Base-by-base conservation (phyloP, 2,113 vertebrate species). In the Anguilla rostrata region DNA sequence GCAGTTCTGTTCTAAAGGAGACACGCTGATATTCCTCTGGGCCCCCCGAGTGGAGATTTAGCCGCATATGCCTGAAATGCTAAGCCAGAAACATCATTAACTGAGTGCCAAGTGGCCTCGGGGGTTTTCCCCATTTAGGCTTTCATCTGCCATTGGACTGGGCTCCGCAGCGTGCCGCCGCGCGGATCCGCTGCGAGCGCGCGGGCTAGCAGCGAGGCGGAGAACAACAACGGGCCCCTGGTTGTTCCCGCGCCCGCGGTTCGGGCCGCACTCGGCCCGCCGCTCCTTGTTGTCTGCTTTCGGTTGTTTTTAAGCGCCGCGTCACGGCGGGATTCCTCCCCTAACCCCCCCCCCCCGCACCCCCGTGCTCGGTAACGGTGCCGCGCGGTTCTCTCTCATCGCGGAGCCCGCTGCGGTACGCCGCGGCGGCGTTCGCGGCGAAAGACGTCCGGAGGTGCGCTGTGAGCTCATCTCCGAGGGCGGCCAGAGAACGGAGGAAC, bases 121-220 rank as follows among this genome's bases (percentile, higher is more conserved):
- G 89, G 90, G 89, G 90, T 87, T 90, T 90, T 90, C 83, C 85
- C 89, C 88, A 87, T 90, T 92, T 92, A 92, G 90, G 90, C 91
- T 90, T 90, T 90, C 89, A 92, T 90, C 85, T 91, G 89, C 88
- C 90, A 85, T 82, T 82, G 90, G 89, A 91, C 90, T 90, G 53
- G 88, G 92, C 92, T 93, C 88, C 83, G 92, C 92, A 92, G 91
- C 94, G 92, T 92, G 92, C 92, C 92, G 91, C 91, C 90, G 94
- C 94, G 92, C 93, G 93, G 92, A 91, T 88, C 92, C 92, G 91
- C 91, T 92, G 90, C 91, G 87, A 94, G 91, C 92, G 92, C 94
- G 94, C 93, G 93, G 93, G 88, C 86, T 91, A 88, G 89, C 91
- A 91, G 87, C 88, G 12, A n/a, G 60, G 60, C 60, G 26, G 18